These are phyloP conservation scores for Drosophila cardini DNA, from an alignment of 1,140 invertebrate genomes.

Conservation along the genomic window DNA sequence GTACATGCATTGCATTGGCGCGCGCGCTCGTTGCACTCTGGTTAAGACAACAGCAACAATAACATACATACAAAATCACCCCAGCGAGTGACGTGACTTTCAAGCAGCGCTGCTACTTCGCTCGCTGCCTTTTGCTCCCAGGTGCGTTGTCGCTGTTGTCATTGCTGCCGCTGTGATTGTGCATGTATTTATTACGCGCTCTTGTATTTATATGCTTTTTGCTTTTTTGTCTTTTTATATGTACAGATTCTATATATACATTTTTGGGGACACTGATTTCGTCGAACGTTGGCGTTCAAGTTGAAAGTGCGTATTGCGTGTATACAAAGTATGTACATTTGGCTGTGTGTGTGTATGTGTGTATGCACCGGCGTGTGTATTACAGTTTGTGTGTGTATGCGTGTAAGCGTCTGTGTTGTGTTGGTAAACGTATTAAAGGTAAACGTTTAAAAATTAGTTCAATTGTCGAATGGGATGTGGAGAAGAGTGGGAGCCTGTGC, in stretches of 20 bases:
- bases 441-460: constrained; percentile 58
- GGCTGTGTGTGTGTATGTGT: constrained; percentile 30
- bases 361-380: constrained; percentile 43
- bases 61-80: constrained; percentile 46
- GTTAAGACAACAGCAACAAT: constrained; percentile 22
- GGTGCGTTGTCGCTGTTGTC: constrained; percentile 46
- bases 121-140: constrained; percentile 47
- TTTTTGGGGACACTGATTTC: constrained; percentile 65
- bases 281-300: constrained; percentile 33
- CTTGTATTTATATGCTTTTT: constrained; percentile 41
- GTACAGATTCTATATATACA: constrained; percentile 3
- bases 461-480: constrained; percentile 35
- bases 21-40: constrained; percentile 62
- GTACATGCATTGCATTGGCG: constrained; percentile 39
- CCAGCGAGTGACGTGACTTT: constrained; percentile 64
- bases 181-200: constrained; percentile 28
- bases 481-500: constrained; percentile 23
- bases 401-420: constrained; percentile 22
- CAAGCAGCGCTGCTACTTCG: constrained; percentile 37
- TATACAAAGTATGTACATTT: constrained; percentile 1
- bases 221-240: constrained; percentile 9
- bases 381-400: constrained; percentile 23
- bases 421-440: constrained; percentile 46
- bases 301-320: constrained; percentile 38
- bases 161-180: constrained; percentile 18